phyloP scores from a whole-genome alignment of 2,888 invertebrate genomes.

The Rhagonycha lutea region DNA sequence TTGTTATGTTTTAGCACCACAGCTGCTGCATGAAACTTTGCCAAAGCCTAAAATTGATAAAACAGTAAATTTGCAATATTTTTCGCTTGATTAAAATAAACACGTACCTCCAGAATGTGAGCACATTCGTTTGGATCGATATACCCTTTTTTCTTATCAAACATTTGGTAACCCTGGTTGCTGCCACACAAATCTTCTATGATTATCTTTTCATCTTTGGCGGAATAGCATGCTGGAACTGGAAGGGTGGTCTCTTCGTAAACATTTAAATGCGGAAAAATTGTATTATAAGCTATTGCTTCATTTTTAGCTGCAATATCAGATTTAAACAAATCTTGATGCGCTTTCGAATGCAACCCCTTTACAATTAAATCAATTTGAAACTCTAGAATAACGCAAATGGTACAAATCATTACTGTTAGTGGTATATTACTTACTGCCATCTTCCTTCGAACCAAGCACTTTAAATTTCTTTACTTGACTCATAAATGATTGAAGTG shows the following conservation, averaged over 20 bases:
- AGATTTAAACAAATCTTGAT: neutral
- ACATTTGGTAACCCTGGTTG: constrained; percentile 18
- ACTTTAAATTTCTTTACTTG: neutral
- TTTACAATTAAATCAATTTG: neutral
- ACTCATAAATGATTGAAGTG: neutral
- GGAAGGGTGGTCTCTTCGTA: constrained; percentile 4
- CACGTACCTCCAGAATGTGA: constrained; percentile 16
- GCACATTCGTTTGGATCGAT: constrained; percentile 21
- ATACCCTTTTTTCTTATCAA: constrained; percentile 10
- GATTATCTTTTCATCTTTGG: constrained; percentile 15
- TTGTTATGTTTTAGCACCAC: constrained; percentile 28
- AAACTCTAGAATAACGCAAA: neutral
- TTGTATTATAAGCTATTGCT: constrained; percentile 30
- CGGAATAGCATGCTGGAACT: neutral
- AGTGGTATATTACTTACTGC: neutral
- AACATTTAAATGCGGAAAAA: constrained; percentile 30
- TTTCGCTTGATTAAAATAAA: neutral
- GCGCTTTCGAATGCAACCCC: neutral
- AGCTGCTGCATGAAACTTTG: constrained; percentile 36
- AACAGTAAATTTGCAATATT: neutral
- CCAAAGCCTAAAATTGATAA: constrained; percentile 24
- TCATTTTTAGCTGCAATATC: constrained; percentile 30
- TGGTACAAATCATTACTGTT: neutral
- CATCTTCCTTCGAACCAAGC: neutral
- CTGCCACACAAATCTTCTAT: constrained; percentile 28